Evolutionary conservation across 2,888 invertebrate species (phyloP).

Genomic region (Acanthopleura granulata): DNA sequence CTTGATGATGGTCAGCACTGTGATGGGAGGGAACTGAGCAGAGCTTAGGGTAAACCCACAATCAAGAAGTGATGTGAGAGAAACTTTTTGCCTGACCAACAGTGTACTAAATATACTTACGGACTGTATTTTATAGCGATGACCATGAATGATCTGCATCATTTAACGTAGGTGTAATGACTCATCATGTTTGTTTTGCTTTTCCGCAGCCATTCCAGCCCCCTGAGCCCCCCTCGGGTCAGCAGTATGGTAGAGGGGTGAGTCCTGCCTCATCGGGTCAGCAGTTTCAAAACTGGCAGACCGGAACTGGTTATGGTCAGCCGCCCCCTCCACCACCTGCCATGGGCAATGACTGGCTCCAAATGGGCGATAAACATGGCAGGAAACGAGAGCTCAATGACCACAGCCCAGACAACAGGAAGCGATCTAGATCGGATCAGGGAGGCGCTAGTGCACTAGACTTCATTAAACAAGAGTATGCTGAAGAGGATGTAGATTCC

Average conservation of each 20-base stretch:
- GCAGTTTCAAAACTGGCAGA: constrained; percentile 1
- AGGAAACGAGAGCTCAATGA: neutral
- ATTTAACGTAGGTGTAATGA: too few species aligned
- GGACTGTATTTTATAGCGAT: too few species aligned
- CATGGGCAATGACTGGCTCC: constrained; percentile 27
- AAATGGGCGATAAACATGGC: neutral
- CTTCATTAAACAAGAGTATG: constrained; percentile 64
- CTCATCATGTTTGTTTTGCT: neutral
- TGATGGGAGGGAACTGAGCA: too few species aligned
- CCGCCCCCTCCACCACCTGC: constrained; percentile 45
- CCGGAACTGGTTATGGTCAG: constrained; percentile 11
- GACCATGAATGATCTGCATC: too few species aligned
- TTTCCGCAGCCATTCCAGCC: neutral
- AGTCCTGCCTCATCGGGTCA: neutral
- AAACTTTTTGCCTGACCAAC: too few species aligned
- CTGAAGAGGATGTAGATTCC: constrained; percentile 44
- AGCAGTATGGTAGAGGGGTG: neutral
- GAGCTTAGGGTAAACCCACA: too few species aligned
- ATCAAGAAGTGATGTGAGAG: too few species aligned
- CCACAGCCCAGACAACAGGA: neutral
- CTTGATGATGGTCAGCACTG: too few species aligned
- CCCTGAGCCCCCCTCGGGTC: neutral
- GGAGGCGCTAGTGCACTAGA: constrained; percentile 54
- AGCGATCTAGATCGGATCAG: constrained; percentile 3
- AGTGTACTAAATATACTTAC: too few species aligned